Evolutionary conservation across 2,797 vertebrate genomes (phyloP).

Genomic region (Anguilla marmorata): DNA sequence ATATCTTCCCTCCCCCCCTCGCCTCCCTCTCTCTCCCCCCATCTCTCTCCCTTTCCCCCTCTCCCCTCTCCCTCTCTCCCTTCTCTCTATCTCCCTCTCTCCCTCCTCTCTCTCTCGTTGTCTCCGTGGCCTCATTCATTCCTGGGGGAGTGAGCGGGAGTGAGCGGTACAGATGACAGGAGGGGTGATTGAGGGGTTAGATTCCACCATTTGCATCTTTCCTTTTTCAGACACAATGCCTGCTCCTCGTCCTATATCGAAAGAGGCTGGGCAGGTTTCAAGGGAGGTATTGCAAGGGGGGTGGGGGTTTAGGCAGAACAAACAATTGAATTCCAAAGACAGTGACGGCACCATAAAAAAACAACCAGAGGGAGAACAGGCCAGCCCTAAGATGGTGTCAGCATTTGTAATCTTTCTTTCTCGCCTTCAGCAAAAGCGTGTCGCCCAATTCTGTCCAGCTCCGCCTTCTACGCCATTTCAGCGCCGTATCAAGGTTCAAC

Average conservation of each 20-base stretch:
- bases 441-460: not conserved
- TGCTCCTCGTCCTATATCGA: slow-evolving; percentile 36
- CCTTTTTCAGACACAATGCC: slow-evolving; percentile 58
- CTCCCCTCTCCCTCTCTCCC: not conserved
- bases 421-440: not conserved
- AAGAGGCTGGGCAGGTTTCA: slow-evolving; percentile 17
- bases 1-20: not conserved
- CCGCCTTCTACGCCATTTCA: not conserved
- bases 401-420: not conserved
- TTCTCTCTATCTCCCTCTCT: not conserved
- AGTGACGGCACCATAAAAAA: not conserved
- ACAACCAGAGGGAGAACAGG: not conserved
- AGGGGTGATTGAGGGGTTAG: slow-evolving; percentile 54
- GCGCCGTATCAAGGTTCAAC: not conserved
- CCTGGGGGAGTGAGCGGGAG: slow-evolving; percentile 18
- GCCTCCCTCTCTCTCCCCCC: not conserved
- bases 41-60: not conserved
- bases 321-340: not conserved
- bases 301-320: not conserved
- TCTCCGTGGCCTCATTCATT: slow-evolving; percentile 2
- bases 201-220: slow-evolving; percentile 59
- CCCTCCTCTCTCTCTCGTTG: slow-evolving; percentile 31
- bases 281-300: not conserved
- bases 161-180: slow-evolving; percentile 44
- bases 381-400: not conserved